Evolutionary conservation across 2,113 vertebrate species (phyloP).

Genomic region (Suricata suricatta): DNA sequence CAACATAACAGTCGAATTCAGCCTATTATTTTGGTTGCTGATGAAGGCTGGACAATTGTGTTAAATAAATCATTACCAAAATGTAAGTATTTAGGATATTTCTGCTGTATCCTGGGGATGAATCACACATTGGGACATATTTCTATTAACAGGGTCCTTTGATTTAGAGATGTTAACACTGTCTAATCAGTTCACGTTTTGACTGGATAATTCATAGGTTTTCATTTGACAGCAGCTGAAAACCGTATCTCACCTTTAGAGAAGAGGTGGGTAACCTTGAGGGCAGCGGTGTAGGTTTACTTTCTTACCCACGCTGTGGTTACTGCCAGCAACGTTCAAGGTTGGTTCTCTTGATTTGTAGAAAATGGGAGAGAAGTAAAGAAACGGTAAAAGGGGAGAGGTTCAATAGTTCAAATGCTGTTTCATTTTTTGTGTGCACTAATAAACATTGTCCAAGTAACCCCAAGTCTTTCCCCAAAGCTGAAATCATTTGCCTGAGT

Average conservation of each 20-base stretch:
- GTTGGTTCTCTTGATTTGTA: neutral
- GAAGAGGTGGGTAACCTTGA: neutral
- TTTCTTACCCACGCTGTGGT: neutral
- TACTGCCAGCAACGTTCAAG: neutral
- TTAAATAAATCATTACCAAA: slow-evolving; percentile 82
- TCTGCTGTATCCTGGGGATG: neutral
- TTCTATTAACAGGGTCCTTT: neutral
- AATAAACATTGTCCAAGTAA: neutral
- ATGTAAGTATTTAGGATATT: slow-evolving; percentile 82
- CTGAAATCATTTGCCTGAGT: neutral
- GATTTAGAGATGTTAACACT: neutral
- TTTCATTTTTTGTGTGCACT: neutral
- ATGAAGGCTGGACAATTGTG: slow-evolving; percentile 97
- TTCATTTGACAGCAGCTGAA: neutral
- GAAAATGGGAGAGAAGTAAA: neutral
- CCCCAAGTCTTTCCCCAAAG: neutral
- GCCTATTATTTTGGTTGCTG: slow-evolving; percentile 94
- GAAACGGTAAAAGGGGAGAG: neutral
- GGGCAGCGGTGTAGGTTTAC: neutral
- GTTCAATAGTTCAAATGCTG: neutral
- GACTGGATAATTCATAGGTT: neutral
- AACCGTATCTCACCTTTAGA: neutral
- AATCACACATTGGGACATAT: neutral
- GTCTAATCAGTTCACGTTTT: neutral
- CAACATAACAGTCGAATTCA: slow-evolving; percentile 89